phyloP scores from a whole-genome alignment of 2,888 invertebrate genomes.

The Arge pagana region DNA sequence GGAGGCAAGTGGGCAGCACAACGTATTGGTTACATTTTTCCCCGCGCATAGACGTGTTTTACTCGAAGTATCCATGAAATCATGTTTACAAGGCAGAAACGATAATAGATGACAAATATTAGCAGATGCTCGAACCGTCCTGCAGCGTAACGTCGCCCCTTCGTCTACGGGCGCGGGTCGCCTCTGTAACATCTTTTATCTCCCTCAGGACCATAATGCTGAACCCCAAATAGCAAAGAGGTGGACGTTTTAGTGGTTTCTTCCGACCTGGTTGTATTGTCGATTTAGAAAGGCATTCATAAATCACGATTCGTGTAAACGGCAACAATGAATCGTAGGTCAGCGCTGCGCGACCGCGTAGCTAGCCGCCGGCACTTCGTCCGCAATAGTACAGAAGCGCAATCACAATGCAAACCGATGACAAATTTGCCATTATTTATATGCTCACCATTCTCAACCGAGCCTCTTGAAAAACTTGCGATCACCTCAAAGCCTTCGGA shows the following conservation, averaged over 20 bases:
- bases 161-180: constrained; percentile 18
- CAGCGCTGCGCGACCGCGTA: constrained; percentile 13
- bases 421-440: too few relatives aligned
- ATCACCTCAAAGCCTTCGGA: too few relatives aligned
- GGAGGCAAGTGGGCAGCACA: not conserved
- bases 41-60: too few relatives aligned
- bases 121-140: constrained; percentile 52
- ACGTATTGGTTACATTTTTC: too few relatives aligned
- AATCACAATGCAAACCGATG: constrained; percentile 55
- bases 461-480: too few relatives aligned
- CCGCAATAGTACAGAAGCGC: constrained; percentile 47
- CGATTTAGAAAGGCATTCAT: constrained; percentile 46
- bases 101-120: constrained; percentile 58
- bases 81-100: constrained; percentile 47
- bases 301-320: constrained; percentile 50
- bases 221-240: constrained; percentile 43
- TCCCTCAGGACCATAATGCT: constrained; percentile 27
- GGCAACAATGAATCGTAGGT: constrained; percentile 48
- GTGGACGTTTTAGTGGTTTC: constrained; percentile 41
- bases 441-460: too few relatives aligned
- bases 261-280: constrained; percentile 40
- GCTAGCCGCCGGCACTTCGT: not conserved
- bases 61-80: constrained; percentile 47
- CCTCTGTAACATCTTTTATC: constrained; percentile 32
- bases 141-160: not conserved